Conservation (phyloP, 92 coral and sea anemone species). For the Phenganax stokvisi region DNA sequence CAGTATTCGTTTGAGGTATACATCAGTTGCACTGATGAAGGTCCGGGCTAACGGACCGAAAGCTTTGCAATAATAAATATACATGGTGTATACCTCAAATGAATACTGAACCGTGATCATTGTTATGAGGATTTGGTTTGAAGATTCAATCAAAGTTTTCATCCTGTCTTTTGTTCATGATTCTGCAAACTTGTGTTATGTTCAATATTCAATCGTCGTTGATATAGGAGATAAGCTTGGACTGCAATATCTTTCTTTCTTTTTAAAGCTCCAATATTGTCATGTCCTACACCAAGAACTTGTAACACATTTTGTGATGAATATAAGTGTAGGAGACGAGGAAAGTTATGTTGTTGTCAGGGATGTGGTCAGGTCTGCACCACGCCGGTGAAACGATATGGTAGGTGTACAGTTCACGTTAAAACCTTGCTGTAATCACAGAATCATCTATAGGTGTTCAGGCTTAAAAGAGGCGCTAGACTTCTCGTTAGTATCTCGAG, state of each 20-base stretch:
- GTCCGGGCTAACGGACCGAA: no score
- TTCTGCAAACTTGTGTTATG: background rate
- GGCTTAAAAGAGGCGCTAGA: background rate
- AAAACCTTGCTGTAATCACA: background rate
- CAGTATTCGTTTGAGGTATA: no score
- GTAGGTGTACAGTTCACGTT: background rate
- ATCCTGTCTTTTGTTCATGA: background rate
- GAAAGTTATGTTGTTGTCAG: conserved; percentile 20
- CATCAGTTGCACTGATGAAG: no score
- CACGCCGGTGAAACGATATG: background rate
- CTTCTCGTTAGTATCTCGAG: background rate
- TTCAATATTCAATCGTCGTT: background rate
- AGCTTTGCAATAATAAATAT: no score
- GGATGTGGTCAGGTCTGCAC: conserved; percentile 24
- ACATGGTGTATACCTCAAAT: background rate
- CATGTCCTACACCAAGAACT: conserved; percentile 2
- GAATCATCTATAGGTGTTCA: background rate
- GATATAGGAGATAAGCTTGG: background rate
- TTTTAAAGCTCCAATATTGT: background rate
- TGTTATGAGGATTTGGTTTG: no score
- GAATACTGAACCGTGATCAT: background rate
- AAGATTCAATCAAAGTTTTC: no score
- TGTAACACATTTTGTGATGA: background rate
- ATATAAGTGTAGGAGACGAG: background rate
- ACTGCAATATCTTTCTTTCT: background rate